Conservation (phyloP, 2,113 vertebrate genomes). For the Cynocephalus volans region DNA sequence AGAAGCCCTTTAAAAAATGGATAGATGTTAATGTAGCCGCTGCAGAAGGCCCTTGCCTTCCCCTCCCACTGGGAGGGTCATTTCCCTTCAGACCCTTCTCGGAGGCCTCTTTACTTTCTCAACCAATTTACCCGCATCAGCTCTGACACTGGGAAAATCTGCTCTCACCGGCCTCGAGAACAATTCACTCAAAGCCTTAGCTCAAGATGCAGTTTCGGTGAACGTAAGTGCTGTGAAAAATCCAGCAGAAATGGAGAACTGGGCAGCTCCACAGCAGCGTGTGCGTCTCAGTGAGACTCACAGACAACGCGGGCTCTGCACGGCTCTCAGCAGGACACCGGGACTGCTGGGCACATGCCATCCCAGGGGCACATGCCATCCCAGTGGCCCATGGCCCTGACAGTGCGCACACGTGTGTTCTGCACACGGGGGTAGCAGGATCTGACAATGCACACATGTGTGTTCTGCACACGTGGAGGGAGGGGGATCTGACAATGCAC, state of each 20-base stretch:
- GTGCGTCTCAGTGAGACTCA: too few relatives aligned
- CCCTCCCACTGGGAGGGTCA: background rate
- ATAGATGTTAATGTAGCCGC: background rate
- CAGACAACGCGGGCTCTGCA: fast-evolving
- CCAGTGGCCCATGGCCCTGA: fast-evolving
- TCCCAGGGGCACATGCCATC: fast-evolving
- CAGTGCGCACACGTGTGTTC: fast-evolving
- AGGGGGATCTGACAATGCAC: too few relatives aligned
- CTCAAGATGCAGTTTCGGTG: background rate
- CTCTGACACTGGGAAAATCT: background rate
- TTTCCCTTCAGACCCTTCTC: too few relatives aligned
- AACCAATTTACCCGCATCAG: background rate
- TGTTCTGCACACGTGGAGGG: too few relatives aligned
- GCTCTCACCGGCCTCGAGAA: background rate
- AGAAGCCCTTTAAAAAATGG: background rate
- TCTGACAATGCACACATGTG: too few relatives aligned
- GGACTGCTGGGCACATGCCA: fast-evolving
- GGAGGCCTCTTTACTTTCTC: background rate
- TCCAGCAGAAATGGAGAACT: background rate
- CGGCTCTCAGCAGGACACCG: fast-evolving
- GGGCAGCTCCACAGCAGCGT: background rate
- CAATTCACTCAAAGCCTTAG: background rate
- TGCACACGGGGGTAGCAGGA: fast-evolving
- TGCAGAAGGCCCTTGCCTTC: background rate
- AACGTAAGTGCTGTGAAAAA: background rate